These are phyloP conservation scores for Hormaphis cornu DNA, from an alignment of 1,140 invertebrate genomes.

Conservation along the genomic window DNA sequence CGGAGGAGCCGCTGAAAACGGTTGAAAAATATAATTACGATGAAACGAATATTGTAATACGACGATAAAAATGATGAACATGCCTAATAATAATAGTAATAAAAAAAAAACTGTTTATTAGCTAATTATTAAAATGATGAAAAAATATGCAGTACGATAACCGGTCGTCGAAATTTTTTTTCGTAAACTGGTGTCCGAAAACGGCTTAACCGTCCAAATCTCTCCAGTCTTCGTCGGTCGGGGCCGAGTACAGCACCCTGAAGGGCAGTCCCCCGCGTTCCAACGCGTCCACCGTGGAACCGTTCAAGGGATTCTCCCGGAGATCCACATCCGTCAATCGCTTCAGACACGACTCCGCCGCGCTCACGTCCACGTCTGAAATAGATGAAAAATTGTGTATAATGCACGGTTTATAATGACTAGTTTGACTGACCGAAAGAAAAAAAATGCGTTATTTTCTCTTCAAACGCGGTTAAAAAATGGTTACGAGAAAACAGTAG, in stretches of 20 bases:
- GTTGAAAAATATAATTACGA: constrained; percentile 4
- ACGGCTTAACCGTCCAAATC: constrained; percentile 22
- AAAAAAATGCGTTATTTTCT: too few relatives aligned
- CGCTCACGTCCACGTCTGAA: constrained; percentile 12
- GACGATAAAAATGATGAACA: not conserved
- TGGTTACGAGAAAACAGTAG: too few relatives aligned
- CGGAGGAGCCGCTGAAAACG: constrained; percentile 4
- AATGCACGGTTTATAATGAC: too few relatives aligned
- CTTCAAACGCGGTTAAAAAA: too few relatives aligned
- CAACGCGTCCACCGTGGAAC: not conserved
- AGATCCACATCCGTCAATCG: constrained; percentile 5
- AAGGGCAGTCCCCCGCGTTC: not conserved
- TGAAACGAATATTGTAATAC: constrained; percentile 8
- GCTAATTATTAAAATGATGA: too few relatives aligned
- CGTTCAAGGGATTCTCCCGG: not conserved
- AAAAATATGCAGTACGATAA: constrained; percentile 32
- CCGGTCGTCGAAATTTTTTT: constrained; percentile 9
- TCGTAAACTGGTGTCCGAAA: too few relatives aligned
- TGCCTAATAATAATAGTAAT: too few relatives aligned
- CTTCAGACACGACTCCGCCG: not conserved
- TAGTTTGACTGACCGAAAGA: too few relatives aligned
- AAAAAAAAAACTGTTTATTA: constrained; percentile 30
- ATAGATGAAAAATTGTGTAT: not conserved
- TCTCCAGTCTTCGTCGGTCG: constrained; percentile 22
- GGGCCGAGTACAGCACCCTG: not conserved